phyloP scores from a whole-genome alignment of 1,140 invertebrate genomes.

The Meteorus sp. region DNA sequence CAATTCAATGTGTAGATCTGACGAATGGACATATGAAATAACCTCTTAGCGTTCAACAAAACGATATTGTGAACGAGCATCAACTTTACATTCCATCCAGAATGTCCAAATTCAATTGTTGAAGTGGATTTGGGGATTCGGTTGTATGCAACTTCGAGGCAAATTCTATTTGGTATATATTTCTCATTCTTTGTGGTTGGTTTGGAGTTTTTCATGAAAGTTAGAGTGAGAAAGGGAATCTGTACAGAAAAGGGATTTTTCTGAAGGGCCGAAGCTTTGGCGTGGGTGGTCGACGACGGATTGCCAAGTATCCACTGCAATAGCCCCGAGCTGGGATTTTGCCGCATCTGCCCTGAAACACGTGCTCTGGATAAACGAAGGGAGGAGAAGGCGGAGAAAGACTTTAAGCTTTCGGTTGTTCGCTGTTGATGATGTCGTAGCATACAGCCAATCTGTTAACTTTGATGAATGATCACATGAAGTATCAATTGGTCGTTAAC shows the following conservation, averaged over 20 bases:
- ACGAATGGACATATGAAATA: too few relatives aligned
- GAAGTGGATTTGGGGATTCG: not conserved
- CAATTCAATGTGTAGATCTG: too few relatives aligned
- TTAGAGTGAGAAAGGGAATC: not conserved
- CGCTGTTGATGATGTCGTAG: too few relatives aligned
- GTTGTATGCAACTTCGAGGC: not conserved
- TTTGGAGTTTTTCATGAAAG: too few relatives aligned
- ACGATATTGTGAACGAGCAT: too few relatives aligned
- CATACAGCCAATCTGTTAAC: too few relatives aligned
- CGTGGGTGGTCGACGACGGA: conserved; percentile 20
- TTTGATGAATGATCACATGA: too few relatives aligned
- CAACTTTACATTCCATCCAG: not conserved
- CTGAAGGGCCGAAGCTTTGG: not conserved
- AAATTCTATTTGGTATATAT: not conserved
- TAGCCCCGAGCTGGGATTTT: conserved; percentile 38
- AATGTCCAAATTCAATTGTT: not conserved
- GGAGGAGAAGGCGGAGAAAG: too few relatives aligned
- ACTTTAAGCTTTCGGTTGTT: too few relatives aligned
- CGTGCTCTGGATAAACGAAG: conserved; percentile 43
- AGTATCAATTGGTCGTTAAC: conserved; percentile 8
- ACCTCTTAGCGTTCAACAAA: too few relatives aligned
- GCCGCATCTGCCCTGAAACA: conserved; percentile 43
- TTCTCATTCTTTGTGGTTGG: conserved; percentile 2
- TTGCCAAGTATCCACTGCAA: not conserved
- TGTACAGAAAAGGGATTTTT: conserved; percentile 3